These are phyloP conservation scores for Osmoderma eremita DNA, from an alignment of 2,888 invertebrate genomes.

Conservation along the genomic window DNA sequence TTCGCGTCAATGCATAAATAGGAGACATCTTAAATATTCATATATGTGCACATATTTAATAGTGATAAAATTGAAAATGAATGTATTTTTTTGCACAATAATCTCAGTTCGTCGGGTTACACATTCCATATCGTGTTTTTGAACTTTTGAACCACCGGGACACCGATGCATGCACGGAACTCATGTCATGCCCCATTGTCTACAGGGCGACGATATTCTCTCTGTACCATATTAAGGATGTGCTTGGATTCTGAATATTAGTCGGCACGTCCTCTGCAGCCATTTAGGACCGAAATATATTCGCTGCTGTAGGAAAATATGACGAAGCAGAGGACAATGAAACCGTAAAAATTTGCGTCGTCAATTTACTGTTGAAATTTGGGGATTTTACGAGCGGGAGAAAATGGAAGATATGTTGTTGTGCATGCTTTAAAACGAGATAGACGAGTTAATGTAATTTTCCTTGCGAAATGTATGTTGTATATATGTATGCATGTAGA, in stretches of 20 bases:
- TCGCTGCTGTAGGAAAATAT: no score
- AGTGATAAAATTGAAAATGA: not conserved
- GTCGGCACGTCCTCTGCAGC: not conserved
- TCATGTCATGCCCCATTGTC: conserved; percentile 15
- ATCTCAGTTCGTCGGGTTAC: conserved; percentile 13
- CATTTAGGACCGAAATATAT: no score
- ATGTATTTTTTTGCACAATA: conserved; percentile 10
- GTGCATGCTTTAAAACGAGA: not conserved
- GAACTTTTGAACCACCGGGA: conserved; percentile 9
- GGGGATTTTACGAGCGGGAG: not conserved
- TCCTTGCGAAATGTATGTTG: no score
- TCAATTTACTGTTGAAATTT: not conserved
- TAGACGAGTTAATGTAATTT: conserved; percentile 5
- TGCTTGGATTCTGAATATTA: not conserved
- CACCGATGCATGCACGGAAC: conserved; percentile 3
- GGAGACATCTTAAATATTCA: no score
- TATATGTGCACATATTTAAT: not conserved
- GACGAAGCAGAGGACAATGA: no score
- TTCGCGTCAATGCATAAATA: no score
- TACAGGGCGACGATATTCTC: not conserved
- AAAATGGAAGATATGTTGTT: not conserved
- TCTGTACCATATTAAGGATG: not conserved
- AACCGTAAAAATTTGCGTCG: not conserved
- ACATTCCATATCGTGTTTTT: conserved; percentile 11
- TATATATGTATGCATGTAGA: not conserved